These are phyloP conservation scores for Abrostola tripartita DNA, from an alignment of 2,888 invertebrate genomes.

Conservation along the genomic window DNA sequence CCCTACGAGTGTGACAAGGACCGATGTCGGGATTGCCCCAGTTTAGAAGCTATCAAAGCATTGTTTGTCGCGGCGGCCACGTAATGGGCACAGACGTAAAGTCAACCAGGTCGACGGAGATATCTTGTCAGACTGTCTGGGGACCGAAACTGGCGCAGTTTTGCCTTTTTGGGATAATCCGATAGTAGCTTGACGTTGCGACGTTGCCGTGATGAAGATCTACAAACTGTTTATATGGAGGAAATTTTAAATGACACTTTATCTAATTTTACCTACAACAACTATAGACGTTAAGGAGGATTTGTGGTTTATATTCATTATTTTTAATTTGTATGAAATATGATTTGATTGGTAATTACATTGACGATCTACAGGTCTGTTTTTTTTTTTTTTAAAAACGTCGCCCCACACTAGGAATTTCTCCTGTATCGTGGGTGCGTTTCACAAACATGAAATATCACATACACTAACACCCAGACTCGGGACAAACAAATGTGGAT, in stretches of 20 bases:
- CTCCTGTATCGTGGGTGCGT: too few relatives aligned
- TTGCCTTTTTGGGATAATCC: slow-evolving; percentile 54
- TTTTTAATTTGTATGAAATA: too few relatives aligned
- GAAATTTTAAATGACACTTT: slow-evolving; percentile 21
- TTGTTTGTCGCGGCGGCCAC: slow-evolving; percentile 77
- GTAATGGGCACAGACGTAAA: slow-evolving; percentile 69
- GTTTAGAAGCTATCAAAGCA: slow-evolving; percentile 80
- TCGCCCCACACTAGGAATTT: too few relatives aligned
- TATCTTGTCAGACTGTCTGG: slow-evolving; percentile 70
- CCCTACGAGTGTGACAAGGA: slow-evolving; percentile 75
- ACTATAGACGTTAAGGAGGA: too few relatives aligned
- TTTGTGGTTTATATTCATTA: not conserved
- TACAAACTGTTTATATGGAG: slow-evolving; percentile 19
- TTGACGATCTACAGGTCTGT: too few relatives aligned
- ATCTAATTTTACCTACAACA: not conserved
- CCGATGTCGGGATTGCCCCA: slow-evolving; percentile 80
- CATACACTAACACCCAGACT: too few relatives aligned
- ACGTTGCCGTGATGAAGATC: slow-evolving; percentile 37
- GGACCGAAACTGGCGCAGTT: slow-evolving; percentile 58
- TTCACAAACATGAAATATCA: too few relatives aligned
- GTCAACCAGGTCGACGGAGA: slow-evolving; percentile 61
- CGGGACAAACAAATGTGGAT: too few relatives aligned
- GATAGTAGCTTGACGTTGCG: slow-evolving; percentile 38
- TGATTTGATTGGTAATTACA: too few relatives aligned
- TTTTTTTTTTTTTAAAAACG: too few relatives aligned